phyloP scores from a whole-genome alignment of 2,888 invertebrate genomes.

The Lobophora halterata region DNA sequence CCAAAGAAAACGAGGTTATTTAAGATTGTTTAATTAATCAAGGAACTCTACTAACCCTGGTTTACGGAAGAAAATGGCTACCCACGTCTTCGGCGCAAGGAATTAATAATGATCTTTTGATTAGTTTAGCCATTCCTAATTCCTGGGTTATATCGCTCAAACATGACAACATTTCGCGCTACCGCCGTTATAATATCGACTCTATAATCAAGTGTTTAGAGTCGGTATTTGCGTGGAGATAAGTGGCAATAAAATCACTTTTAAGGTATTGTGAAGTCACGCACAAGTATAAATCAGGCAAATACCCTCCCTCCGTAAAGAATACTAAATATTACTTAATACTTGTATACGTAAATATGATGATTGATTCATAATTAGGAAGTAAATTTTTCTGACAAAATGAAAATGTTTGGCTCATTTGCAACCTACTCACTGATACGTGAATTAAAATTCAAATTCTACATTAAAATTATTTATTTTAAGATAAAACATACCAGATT shows the following conservation, averaged over 20 bases:
- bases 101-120: slow-evolving; percentile 65
- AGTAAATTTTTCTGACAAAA: too few species aligned
- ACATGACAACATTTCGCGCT: slow-evolving; percentile 61
- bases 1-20: too few species aligned
- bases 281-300: slow-evolving; percentile 68
- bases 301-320: slow-evolving; percentile 44
- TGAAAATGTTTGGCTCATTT: too few species aligned
- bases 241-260: slow-evolving; percentile 66
- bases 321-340: too few species aligned
- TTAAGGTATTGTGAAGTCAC: slow-evolving; percentile 67
- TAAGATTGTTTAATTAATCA: too few species aligned
- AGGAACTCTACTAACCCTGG: too few species aligned
- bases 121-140: slow-evolving; percentile 67
- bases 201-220: slow-evolving; percentile 41
- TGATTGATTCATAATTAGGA: too few species aligned
- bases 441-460: too few species aligned
- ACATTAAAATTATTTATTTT: too few species aligned
- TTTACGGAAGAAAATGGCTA: slow-evolving; percentile 25
- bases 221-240: slow-evolving; percentile 46
- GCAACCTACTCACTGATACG: too few species aligned
- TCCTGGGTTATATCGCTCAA: slow-evolving; percentile 62
- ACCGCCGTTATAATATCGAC: slow-evolving; percentile 41
- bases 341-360: too few species aligned
- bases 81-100: slow-evolving; percentile 40
- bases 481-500: too few species aligned